Conservation (phyloP, 1,140 invertebrate species). For the Calycopis cecrops region DNA sequence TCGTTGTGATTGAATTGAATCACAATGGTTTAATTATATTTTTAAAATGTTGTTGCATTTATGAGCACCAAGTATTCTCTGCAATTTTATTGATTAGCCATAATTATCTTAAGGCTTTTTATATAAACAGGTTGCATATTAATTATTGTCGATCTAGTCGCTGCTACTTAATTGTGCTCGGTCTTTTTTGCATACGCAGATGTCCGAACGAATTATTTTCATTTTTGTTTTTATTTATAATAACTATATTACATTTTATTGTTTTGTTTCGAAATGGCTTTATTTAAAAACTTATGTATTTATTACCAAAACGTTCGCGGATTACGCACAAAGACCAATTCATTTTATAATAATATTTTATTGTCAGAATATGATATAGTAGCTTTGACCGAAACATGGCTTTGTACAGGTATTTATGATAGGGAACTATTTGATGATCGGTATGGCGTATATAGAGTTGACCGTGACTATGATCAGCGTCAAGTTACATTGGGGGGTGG, state of each 20-base stretch:
- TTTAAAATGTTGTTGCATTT: no score
- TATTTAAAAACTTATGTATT: constrained; percentile 6
- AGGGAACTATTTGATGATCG: constrained; percentile 15
- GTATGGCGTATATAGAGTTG: constrained; percentile 6
- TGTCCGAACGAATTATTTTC: background rate
- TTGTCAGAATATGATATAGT: constrained; percentile 13
- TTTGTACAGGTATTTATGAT: constrained; percentile 11
- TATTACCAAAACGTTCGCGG: constrained; percentile 20
- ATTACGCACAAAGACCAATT: constrained; percentile 17
- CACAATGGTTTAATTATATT: no score
- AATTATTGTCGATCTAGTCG: no score
- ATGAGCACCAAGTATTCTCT: no score
- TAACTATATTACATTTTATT: background rate
- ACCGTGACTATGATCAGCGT: constrained; percentile 1
- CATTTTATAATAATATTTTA: constrained; percentile 15
- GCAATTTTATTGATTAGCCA: no score
- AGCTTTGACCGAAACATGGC: constrained; percentile 16
- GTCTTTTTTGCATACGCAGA: no score
- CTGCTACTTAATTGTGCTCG: no score
- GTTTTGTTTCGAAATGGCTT: background rate
- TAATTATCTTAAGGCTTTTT: no score
- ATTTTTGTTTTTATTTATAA: background rate
- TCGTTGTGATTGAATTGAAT: background rate
- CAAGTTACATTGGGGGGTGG: background rate
- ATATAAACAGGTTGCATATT: no score